Conservation (phyloP, 1,140 invertebrate species). For the Habropoda laboriosa region DNA sequence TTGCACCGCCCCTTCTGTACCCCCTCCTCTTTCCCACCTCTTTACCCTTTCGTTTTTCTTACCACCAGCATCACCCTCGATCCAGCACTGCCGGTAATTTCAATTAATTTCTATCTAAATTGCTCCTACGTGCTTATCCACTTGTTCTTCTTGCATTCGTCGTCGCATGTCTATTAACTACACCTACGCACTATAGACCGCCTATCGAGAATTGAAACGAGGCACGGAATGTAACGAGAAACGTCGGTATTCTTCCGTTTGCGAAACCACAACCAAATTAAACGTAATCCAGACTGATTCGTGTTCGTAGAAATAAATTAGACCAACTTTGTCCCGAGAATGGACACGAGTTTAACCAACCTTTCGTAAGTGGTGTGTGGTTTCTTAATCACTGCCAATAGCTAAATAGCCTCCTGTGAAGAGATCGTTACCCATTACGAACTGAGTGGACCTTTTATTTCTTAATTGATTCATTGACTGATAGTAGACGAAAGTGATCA, state of each 20-base stretch:
- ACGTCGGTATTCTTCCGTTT: slow-evolving; percentile 12
- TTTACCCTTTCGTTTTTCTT: neutral
- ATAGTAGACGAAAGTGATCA: neutral
- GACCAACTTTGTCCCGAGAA: neutral
- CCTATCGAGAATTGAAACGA: neutral
- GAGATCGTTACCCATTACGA: too few relatives aligned
- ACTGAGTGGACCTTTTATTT: neutral
- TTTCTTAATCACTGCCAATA: slow-evolving; percentile 26
- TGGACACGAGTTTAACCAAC: neutral
- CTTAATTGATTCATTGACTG: too few relatives aligned
- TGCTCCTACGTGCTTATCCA: neutral
- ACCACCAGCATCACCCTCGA: neutral
- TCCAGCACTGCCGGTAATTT: neutral
- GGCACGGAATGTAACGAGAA: neutral
- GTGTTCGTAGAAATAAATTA: neutral
- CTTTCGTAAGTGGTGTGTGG: slow-evolving; percentile 8
- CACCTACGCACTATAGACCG: neutral
- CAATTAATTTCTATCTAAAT: neutral
- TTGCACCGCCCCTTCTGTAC: neutral
- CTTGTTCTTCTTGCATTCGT: neutral
- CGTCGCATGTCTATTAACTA: neutral
- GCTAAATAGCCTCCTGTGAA: neutral
- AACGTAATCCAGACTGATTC: neutral
- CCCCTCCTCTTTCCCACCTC: too few relatives aligned
- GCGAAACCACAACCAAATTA: slow-evolving; percentile 4